Percentiles rank a stretch among this genome's conserved stretches.
These are phyloP conservation scores for Sinotaia quadrata DNA, from an alignment of 2,888 invertebrate species.

Conservation along the genomic window DNA sequence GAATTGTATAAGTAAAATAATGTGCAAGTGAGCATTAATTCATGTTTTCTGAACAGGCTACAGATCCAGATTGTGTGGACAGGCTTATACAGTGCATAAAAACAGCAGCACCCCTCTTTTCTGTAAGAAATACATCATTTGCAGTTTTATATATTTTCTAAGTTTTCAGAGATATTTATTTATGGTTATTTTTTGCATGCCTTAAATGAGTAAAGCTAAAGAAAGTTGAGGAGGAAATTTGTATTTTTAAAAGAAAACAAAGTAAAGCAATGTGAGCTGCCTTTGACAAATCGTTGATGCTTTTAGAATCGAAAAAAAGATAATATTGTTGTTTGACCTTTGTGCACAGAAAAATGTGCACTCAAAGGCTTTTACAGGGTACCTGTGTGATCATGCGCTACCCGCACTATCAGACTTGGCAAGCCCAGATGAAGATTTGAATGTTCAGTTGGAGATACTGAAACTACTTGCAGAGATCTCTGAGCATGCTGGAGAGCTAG, in stretches of 20 bases:
- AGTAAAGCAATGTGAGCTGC: no score
- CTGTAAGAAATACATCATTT: constrained; percentile 78
- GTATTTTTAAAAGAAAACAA: no score
- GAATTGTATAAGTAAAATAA: no score
- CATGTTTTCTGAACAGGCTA: constrained; percentile 58
- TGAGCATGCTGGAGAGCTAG: constrained; percentile 83
- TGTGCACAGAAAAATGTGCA: constrained; percentile 83
- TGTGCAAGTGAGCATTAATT: no score
- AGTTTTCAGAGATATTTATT: not conserved
- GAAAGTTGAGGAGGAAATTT: no score
- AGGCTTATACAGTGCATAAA: constrained; percentile 88
- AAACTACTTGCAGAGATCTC: constrained; percentile 90
- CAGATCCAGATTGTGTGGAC: constrained; percentile 76
- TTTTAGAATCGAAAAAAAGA: no score
- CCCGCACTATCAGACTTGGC: constrained; percentile 75
- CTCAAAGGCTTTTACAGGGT: constrained; percentile 87
- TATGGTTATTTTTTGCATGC: no score
- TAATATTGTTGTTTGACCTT: no score
- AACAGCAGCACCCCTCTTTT: constrained; percentile 89
- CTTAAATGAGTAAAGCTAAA: no score
- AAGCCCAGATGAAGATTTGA: constrained; percentile 54
- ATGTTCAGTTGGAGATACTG: constrained; percentile 82
- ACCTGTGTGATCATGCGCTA: constrained; percentile 88
- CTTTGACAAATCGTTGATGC: no score
- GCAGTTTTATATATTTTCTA: not conserved